Evolutionary conservation across 1,140 invertebrate genomes (phyloP).

Genomic region (Geopemphigus sp.): DNA sequence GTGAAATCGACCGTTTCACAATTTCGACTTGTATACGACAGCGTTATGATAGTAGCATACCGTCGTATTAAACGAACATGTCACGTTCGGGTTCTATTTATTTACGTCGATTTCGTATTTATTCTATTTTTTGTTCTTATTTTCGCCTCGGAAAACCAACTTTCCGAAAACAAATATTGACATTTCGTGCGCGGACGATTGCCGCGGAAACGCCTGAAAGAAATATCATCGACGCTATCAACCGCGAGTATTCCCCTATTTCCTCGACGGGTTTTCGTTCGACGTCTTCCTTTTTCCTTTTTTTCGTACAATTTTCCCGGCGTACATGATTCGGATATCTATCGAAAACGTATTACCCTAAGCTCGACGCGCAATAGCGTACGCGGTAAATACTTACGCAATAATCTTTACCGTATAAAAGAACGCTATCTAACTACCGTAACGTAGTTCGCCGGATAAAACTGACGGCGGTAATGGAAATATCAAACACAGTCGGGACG

Average conservation of each 20-base stretch:
- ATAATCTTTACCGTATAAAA: slow-evolving; percentile 10
- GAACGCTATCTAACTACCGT: too few species aligned
- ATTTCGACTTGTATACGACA: background rate
- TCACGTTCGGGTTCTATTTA: slow-evolving; percentile 34
- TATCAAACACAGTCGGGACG: too few species aligned
- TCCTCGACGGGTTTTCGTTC: background rate
- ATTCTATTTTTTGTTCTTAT: background rate
- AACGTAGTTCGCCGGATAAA: too few species aligned
- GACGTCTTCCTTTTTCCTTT: background rate
- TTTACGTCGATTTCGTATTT: slow-evolving; percentile 1
- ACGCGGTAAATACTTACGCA: background rate
- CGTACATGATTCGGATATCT: background rate
- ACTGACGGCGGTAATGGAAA: too few species aligned
- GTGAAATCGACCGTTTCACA: background rate
- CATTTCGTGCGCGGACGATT: slow-evolving; percentile 20
- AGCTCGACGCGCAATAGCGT: background rate
- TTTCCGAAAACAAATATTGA: slow-evolving; percentile 44
- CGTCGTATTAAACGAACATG: background rate
- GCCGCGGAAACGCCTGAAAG: background rate
- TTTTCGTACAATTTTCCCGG: background rate
- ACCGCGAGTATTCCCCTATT: background rate
- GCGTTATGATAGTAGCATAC: background rate
- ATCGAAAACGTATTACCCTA: slow-evolving; percentile 9
- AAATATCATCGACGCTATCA: slow-evolving; percentile 24
- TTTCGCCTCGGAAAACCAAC: slow-evolving; percentile 7